Conservation (phyloP, 2,797 vertebrate genomes). For the Acridotheres tristis region DNA sequence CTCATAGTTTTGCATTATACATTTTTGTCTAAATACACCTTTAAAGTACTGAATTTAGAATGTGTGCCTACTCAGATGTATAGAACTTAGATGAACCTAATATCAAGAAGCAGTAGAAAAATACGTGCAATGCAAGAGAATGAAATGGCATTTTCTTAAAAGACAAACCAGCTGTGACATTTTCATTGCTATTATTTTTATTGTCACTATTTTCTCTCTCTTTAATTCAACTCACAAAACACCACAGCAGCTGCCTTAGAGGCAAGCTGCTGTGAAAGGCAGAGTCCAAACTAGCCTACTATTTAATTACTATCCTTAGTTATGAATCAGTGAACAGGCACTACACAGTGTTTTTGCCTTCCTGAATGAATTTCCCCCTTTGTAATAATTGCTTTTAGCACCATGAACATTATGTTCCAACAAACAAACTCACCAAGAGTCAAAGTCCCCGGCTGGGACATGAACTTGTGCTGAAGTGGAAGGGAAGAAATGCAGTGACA, state of each 20-base stretch:
- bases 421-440: constrained; percentile 9
- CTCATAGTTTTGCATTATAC: not conserved
- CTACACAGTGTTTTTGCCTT: not conserved
- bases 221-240: not conserved
- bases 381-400: constrained; percentile 20
- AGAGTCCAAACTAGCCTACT: not conserved
- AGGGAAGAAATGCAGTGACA: not conserved
- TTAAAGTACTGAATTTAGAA: not conserved
- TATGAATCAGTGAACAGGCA: constrained; percentile 43
- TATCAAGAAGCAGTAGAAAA: not conserved
- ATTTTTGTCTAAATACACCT: not conserved
- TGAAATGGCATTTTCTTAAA: not conserved
- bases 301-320: constrained; percentile 21
- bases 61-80: not conserved
- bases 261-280: not conserved
- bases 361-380: not conserved
- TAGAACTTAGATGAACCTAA: not conserved
- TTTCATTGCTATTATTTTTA: not conserved
- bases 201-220: not conserved
- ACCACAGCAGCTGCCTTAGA: not conserved
- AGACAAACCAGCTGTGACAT: not conserved
- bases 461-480: constrained; percentile 26
- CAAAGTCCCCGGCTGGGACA: not conserved
- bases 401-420: constrained; percentile 4
- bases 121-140: not conserved